phyloP scores from a whole-genome alignment of 2,797 vertebrate genomes.

The Pseudocheirus occidentalis region DNA sequence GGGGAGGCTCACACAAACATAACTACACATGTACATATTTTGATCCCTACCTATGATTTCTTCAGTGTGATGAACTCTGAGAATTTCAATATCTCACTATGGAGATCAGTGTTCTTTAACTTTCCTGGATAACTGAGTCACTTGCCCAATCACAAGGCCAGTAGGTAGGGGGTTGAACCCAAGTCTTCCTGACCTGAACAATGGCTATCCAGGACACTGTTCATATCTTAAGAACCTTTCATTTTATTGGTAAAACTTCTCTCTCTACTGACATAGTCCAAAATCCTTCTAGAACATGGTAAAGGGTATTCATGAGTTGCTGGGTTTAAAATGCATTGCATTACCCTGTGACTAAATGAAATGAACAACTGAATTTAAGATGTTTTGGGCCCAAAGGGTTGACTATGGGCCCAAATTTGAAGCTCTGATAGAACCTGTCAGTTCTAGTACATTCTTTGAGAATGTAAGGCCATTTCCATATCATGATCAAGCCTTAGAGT shows the following conservation, averaged over 20 bases:
- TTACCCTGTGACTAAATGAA: background rate
- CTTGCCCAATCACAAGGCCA: background rate
- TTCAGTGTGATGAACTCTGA: background rate
- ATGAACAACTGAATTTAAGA: background rate
- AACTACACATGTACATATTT: background rate
- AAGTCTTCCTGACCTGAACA: background rate
- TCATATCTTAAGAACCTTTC: background rate
- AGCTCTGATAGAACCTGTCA: background rate
- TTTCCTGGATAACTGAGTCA: background rate
- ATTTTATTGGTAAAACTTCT: background rate
- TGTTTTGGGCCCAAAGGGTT: background rate
- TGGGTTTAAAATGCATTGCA: background rate
- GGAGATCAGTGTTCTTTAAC: background rate
- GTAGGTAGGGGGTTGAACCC: background rate
- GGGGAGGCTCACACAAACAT: background rate
- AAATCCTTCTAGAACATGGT: background rate
- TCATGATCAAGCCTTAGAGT: background rate
- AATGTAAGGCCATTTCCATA: background rate
- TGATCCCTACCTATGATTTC: background rate
- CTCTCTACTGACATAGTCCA: background rate
- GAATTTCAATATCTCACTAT: background rate
- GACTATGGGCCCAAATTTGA: background rate
- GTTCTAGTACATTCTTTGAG: background rate
- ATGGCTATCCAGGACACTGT: background rate
- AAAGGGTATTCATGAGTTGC: background rate